Evolutionary conservation across 2,888 invertebrate genomes (phyloP).

Genomic region (Chirona hameri): DNA sequence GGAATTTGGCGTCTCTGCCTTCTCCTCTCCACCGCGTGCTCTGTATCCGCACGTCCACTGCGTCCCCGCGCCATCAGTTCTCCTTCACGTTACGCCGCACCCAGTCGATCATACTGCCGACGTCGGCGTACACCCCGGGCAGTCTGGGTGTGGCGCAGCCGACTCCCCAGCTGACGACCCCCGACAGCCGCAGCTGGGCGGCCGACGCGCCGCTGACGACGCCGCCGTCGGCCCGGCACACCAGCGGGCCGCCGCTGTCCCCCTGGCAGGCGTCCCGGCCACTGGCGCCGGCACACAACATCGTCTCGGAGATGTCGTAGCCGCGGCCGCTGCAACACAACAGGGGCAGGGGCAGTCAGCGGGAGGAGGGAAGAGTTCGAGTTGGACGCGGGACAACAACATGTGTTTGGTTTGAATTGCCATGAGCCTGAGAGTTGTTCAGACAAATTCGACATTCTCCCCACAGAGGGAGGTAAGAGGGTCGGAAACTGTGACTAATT

Average conservation of each 20-base stretch:
- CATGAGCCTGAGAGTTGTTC: too few species aligned
- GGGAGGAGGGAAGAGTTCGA: too few species aligned
- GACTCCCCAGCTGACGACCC: conserved; percentile 41
- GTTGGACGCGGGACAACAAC: too few species aligned
- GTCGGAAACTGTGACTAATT: too few species aligned
- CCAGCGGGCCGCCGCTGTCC: conserved; percentile 41
- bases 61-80: background rate
- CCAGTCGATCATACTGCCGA: conserved; percentile 34
- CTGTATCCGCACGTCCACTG: too few species aligned
- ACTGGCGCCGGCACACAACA: conserved; percentile 40
- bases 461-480: too few species aligned
- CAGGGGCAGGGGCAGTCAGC: too few species aligned
- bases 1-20: too few species aligned
- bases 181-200: conserved; percentile 35
- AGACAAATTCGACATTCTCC: too few species aligned
- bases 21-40: too few species aligned
- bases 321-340: conserved; percentile 38
- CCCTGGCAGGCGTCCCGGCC: conserved; percentile 41
- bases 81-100: background rate
- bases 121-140: conserved; percentile 41
- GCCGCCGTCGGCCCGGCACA: conserved; percentile 36
- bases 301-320: conserved; percentile 33
- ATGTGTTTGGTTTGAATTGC: too few species aligned
- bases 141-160: conserved; percentile 40
- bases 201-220: background rate